These are phyloP conservation scores for Pseudococcus viburni DNA, from an alignment of 2,888 invertebrate species.

Conservation along the genomic window DNA sequence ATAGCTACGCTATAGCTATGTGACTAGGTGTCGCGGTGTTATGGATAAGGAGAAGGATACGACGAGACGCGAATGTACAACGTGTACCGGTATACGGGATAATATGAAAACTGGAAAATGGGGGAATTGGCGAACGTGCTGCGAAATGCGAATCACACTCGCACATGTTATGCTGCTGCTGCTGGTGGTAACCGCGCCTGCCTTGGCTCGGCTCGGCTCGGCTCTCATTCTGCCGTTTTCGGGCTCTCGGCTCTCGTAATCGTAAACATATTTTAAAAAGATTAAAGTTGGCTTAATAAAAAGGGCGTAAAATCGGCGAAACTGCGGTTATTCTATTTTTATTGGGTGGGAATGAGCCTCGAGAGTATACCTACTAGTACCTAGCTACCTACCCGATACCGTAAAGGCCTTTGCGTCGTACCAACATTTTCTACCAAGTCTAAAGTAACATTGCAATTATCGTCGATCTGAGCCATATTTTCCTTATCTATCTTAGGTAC, in stretches of 20 bases:
- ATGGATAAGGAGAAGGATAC: background rate
- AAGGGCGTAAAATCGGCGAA: conserved; percentile 51
- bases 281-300: conserved; percentile 44
- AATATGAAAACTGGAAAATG: background rate
- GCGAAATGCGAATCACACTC: background rate
- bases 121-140: background rate
- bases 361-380: conserved; percentile 34
- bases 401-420: background rate
- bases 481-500: no score
- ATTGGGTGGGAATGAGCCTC: conserved; percentile 45
- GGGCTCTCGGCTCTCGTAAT: background rate
- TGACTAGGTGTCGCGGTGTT: no score
- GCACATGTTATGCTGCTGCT: background rate
- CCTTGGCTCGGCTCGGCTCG: no score
- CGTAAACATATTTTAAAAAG: background rate
- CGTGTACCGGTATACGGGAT: background rate
- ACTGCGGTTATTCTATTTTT: conserved; percentile 51
- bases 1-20: no score
- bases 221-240: no score
- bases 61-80: background rate
- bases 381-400: background rate
- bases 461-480: no score
- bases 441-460: background rate
- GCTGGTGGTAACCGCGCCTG: no score
- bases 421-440: background rate